These are phyloP conservation scores for Limenitis camilla DNA, from an alignment of 2,888 invertebrate genomes.

Conservation along the genomic window DNA sequence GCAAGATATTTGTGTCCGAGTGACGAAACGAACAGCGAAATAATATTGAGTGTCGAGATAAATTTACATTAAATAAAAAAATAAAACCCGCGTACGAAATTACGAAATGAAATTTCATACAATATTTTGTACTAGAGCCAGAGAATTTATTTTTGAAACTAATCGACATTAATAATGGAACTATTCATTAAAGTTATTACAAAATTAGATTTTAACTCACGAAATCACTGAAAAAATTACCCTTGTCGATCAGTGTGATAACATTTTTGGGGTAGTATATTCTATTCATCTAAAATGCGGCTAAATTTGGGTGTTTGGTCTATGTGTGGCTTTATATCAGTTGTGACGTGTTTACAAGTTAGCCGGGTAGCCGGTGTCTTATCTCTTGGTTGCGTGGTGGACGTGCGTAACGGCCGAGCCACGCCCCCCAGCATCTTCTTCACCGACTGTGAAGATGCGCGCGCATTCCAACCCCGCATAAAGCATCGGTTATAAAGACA, in stretches of 20 bases:
- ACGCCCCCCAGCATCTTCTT: conserved; percentile 62
- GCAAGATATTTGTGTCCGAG: no score
- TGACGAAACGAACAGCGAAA: no score
- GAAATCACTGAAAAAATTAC: conserved; percentile 4
- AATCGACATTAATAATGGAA: no score
- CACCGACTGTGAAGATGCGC: conserved; percentile 54
- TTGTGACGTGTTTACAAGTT: conserved; percentile 27
- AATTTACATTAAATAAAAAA: no score
- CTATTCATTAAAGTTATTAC: no score
- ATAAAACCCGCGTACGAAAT: no score
- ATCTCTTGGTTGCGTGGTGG: conserved; percentile 57
- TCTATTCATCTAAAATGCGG: conserved; percentile 23
- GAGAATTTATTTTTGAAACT: no score
- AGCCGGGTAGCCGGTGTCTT: conserved; percentile 40
- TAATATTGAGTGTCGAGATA: no score
- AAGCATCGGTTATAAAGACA: conserved; percentile 47
- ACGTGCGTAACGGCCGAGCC: conserved; percentile 60
- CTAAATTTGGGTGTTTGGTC: conserved; percentile 21
- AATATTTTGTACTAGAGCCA: no score
- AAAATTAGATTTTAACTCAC: no score
- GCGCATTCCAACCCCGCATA: conserved; percentile 54
- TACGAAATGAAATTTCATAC: no score
- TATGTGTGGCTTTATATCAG: conserved; percentile 12
- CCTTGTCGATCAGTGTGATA: conserved; percentile 7
- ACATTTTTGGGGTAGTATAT: conserved; percentile 12